Percentiles rank a stretch among this genome's conserved stretches.
phyloP scores from a whole-genome alignment of 2,888 invertebrate species.

The Ganaspis brasiliensis region DNA sequence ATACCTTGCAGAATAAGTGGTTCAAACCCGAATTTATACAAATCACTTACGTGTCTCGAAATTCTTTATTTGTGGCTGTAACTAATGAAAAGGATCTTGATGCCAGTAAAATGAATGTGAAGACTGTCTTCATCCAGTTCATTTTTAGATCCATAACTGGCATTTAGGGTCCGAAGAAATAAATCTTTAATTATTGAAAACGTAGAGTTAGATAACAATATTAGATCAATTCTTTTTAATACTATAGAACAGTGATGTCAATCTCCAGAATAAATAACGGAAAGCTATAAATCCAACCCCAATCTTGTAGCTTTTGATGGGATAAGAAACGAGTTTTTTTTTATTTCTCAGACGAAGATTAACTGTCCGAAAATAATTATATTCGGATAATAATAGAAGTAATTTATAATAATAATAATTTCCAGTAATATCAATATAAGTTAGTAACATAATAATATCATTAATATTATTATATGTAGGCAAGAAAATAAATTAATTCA shows the following conservation, averaged over 20 bases:
- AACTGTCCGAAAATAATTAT: too few relatives aligned
- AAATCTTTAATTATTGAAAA: slow-evolving; percentile 11
- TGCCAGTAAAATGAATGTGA: background rate
- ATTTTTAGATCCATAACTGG: background rate
- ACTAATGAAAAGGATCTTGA: background rate
- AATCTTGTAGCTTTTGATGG: too few relatives aligned
- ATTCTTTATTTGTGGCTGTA: background rate
- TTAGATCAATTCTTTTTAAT: background rate
- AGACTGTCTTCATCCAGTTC: slow-evolving; percentile 11
- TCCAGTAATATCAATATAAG: too few relatives aligned
- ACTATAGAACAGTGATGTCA: background rate
- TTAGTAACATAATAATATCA: too few relatives aligned
- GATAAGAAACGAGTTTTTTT: too few relatives aligned
- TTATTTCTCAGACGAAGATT: too few relatives aligned
- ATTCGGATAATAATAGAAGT: too few relatives aligned
- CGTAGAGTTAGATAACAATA: background rate
- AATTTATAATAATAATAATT: too few relatives aligned
- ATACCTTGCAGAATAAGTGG: background rate
- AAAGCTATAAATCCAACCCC: background rate
- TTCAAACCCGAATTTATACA: background rate
- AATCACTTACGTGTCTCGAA: slow-evolving; percentile 7
- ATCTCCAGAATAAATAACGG: background rate
- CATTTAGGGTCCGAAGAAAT: background rate
- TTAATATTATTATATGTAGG: too few relatives aligned
- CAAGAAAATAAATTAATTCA: too few relatives aligned